Conservation (phyloP, 2,797 vertebrate species). For the Hyperoplus immaculatus region DNA sequence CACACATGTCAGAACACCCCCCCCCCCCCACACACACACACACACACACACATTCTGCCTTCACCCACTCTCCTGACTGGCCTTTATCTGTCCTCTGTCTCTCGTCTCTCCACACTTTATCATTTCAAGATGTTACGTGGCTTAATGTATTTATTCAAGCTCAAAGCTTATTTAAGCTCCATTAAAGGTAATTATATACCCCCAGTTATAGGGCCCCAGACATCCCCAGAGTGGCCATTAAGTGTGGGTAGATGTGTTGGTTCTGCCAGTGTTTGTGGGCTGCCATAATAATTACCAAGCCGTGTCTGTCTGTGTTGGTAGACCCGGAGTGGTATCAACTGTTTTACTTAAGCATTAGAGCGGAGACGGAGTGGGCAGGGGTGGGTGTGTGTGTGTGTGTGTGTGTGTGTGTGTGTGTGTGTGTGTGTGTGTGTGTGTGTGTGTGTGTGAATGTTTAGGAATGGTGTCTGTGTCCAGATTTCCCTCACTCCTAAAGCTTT, state of each 20-base stretch:
- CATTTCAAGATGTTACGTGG: conserved; percentile 81
- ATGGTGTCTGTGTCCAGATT: not conserved
- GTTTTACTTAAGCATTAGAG: conserved; percentile 57
- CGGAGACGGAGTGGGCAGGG: conserved; percentile 34
- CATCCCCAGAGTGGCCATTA: conserved; percentile 75
- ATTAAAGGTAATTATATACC: conserved; percentile 84
- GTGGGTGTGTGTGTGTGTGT: not conserved
- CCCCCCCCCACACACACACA: not conserved
- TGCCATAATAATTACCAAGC: conserved; percentile 62
- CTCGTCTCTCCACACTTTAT: conserved; percentile 65
- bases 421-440: not conserved
- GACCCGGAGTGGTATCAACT: conserved; percentile 42
- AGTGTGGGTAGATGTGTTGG: conserved; percentile 64
- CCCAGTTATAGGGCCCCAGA: conserved; percentile 73
- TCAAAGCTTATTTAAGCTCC: conserved; percentile 82
- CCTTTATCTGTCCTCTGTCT: conserved; percentile 38
- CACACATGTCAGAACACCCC: conserved; percentile 14
- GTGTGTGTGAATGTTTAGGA: too few species aligned
- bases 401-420: not conserved
- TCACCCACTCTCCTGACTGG: conserved; percentile 9
- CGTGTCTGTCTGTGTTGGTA: conserved; percentile 62
- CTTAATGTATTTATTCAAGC: conserved; percentile 83
- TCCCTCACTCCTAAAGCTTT: not conserved
- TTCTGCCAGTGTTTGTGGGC: conserved; percentile 65
- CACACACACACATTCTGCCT: too few species aligned